These are phyloP conservation scores for Platichthys stellatus DNA, from an alignment of 2,113 vertebrate genomes.

Conservation along the genomic window DNA sequence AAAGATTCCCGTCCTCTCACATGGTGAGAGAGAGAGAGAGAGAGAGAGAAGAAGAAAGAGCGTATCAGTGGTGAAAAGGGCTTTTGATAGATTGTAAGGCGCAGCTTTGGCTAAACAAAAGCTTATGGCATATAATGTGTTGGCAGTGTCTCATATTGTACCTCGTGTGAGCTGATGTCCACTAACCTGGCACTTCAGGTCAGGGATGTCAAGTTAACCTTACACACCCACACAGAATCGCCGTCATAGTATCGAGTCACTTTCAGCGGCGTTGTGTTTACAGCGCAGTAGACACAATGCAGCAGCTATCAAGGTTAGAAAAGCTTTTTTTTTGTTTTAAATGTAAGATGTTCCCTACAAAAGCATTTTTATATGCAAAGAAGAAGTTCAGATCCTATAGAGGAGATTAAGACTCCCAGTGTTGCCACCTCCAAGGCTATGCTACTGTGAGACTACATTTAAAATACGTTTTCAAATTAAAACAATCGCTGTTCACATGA, in stretches of 20 bases:
- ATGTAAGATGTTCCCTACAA: conserved; percentile 19
- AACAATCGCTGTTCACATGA: no score
- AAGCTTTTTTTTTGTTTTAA: conserved; percentile 34
- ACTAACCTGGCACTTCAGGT: conserved; percentile 39
- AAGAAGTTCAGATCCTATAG: conserved; percentile 30
- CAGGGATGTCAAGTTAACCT: conserved; percentile 15
- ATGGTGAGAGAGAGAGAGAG: conserved; percentile 16
- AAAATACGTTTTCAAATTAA: not conserved
- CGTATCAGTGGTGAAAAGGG: conserved; percentile 15
- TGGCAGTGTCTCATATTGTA: conserved; percentile 52
- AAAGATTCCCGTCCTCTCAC: conserved; percentile 46
- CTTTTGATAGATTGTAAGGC: conserved; percentile 69
- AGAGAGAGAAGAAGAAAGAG: conserved; percentile 13
- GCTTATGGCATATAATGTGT: conserved; percentile 55
- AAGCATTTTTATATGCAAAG: conserved; percentile 37
- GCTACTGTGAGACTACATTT: conserved; percentile 27
- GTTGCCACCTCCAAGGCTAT: conserved; percentile 18
- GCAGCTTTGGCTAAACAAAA: conserved; percentile 73
- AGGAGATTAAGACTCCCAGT: conserved; percentile 26
- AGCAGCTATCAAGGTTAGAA: conserved; percentile 59
- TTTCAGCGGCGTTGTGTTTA: conserved; percentile 27
- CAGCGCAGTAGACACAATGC: conserved; percentile 52
- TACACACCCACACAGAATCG: conserved; percentile 11
- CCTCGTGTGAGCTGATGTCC: conserved; percentile 2
- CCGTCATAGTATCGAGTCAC: conserved; percentile 21